Conservation (phyloP, 2,113 vertebrate genomes). For the Catagonus wagneri region DNA sequence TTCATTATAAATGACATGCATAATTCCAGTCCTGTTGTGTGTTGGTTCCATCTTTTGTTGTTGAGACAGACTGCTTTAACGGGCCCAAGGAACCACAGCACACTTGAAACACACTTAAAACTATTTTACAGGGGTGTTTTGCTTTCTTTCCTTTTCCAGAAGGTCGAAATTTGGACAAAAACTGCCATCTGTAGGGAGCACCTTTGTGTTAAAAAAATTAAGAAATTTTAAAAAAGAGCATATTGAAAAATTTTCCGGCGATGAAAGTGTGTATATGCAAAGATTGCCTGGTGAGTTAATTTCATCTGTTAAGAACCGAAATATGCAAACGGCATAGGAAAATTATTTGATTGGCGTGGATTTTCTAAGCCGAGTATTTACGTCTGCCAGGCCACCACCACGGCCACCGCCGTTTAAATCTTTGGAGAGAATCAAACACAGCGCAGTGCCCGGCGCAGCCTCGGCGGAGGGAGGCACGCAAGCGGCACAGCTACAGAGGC, state of each 20-base stretch:
- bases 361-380: slow-evolving; percentile 64
- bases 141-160: slow-evolving; percentile 44
- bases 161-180: slow-evolving; percentile 21
- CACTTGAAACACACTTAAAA: slow-evolving; percentile 69
- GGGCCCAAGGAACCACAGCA: slow-evolving; percentile 63
- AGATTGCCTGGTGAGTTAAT: slow-evolving; percentile 13
- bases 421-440: neutral
- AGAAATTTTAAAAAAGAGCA: no score
- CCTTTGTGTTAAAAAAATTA: neutral
- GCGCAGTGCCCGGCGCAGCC: neutral
- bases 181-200: neutral
- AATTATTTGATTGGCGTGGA: slow-evolving; percentile 52
- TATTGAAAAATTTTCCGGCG: neutral
- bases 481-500: accelerated
- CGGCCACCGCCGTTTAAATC: neutral
- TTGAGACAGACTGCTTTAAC: slow-evolving; percentile 82
- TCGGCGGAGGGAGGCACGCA: neutral
- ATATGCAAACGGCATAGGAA: slow-evolving; percentile 57
- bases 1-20: slow-evolving; percentile 84
- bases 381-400: neutral
- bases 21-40: slow-evolving; percentile 80
- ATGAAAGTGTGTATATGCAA: neutral
- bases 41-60: slow-evolving; percentile 83
- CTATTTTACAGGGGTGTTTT: slow-evolving; percentile 58
- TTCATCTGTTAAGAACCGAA: slow-evolving; percentile 54